Percentiles rank a stretch among this genome's conserved stretches.
Conservation (phyloP, 2,113 vertebrate genomes). For the Corythoichthys intestinalis region DNA sequence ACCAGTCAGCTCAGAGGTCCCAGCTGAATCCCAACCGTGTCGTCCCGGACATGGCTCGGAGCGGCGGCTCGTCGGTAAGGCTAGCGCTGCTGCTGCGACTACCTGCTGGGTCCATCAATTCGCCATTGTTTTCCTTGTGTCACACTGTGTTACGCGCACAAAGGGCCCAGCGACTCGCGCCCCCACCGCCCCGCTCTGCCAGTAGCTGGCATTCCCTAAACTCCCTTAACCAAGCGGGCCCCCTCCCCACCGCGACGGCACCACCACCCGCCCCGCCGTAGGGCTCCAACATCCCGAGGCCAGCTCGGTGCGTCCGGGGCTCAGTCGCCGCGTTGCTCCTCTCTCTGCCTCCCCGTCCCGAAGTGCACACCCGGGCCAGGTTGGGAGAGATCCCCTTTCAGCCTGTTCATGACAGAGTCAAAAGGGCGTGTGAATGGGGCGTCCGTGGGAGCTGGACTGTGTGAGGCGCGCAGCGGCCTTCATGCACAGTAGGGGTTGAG, state of each 20-base stretch:
- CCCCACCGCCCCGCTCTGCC: slow-evolving; percentile 83
- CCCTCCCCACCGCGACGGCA: slow-evolving; percentile 61
- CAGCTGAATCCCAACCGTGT: slow-evolving; percentile 61
- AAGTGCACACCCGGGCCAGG: slow-evolving; percentile 58
- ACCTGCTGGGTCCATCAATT: slow-evolving; percentile 99
- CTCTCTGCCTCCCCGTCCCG: slow-evolving; percentile 42
- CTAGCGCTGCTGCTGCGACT: slow-evolving; percentile 84
- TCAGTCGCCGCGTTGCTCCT: not conserved
- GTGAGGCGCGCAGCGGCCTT: slow-evolving; percentile 80
- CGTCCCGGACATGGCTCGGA: slow-evolving; percentile 71
- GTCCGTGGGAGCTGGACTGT: slow-evolving; percentile 83
- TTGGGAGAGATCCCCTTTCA: slow-evolving; percentile 76
- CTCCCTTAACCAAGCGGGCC: slow-evolving; percentile 67
- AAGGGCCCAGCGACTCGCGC: slow-evolving; percentile 85
- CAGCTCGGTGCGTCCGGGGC: slow-evolving; percentile 2
- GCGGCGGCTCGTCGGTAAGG: slow-evolving; percentile 71
- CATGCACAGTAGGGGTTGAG: slow-evolving; percentile 93
- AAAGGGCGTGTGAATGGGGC: slow-evolving; percentile 99
- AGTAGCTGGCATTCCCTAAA: slow-evolving; percentile 89
- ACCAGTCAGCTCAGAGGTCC: slow-evolving; percentile 45
- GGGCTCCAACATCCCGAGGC: slow-evolving; percentile 27
- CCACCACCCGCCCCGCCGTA: slow-evolving; percentile 37
- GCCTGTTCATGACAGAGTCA: slow-evolving; percentile 81
- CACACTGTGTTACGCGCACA: slow-evolving; percentile 97
- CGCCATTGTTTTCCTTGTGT: slow-evolving; percentile 94